Evolutionary conservation across 1,140 invertebrate genomes (phyloP).

Genomic region (Andricus grossulariae): DNA sequence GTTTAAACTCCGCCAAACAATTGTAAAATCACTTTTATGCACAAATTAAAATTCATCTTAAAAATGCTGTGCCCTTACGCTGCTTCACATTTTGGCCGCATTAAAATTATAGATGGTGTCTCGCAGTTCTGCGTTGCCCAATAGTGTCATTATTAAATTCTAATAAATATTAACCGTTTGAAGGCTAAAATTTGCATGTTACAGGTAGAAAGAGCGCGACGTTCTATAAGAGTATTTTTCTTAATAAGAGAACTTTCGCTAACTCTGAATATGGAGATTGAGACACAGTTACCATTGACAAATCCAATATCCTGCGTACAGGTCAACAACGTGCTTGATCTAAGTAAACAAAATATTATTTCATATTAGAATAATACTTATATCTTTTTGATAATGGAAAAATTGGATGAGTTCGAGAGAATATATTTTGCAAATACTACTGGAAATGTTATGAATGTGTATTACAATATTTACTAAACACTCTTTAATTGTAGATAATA

Average conservation of each 20-base stretch:
- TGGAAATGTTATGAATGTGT: no score
- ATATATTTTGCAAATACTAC: no score
- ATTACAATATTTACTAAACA: neutral
- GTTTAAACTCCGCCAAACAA: no score
- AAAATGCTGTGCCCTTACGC: no score
- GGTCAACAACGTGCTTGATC: constrained; percentile 93
- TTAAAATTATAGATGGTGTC: no score
- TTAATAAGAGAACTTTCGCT: constrained; percentile 90
- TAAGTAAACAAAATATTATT: constrained; percentile 83
- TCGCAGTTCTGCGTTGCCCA: no score
- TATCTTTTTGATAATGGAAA: constrained; percentile 27
- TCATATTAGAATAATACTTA: neutral
- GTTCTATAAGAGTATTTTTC: constrained; percentile 96
- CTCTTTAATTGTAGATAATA: constrained; percentile 87
- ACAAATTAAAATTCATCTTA: no score
- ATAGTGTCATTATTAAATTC: no score
- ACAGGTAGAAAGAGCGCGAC: constrained; percentile 92
- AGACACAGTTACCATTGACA: constrained; percentile 93
- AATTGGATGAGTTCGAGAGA: no score
- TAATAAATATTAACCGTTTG: no score
- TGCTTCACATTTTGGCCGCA: no score
- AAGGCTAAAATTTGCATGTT: constrained; percentile 40
- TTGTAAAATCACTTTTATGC: no score
- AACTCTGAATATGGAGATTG: constrained; percentile 86
- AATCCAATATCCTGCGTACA: constrained; percentile 93